A percentile compares a stretch with the other conserved stretches of the same genome.
These are phyloP conservation scores for Lithobates sylvaticus DNA, from an alignment of 2,797 vertebrate species.

Conservation along the genomic window DNA sequence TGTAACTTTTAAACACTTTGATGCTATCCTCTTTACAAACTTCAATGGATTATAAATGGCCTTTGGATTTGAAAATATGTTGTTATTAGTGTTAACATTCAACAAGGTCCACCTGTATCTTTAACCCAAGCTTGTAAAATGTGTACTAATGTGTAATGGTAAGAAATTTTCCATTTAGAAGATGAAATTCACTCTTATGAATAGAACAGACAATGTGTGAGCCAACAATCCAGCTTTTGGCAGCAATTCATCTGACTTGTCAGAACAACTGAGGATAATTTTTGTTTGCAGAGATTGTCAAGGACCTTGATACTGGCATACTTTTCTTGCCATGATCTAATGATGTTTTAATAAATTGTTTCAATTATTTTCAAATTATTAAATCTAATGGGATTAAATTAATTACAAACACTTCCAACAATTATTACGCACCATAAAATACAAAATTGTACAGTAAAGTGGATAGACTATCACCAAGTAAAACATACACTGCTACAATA, in stretches of 20 bases:
- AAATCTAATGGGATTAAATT: neutral
- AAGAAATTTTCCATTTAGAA: constrained; percentile 19
- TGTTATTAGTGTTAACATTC: no score
- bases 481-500: no score
- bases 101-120: no score
- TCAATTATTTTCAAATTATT: neutral
- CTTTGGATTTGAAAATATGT: no score
- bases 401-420: neutral
- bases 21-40: no score
- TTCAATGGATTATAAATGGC: no score
- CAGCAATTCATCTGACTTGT: constrained; percentile 35
- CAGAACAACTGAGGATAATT: constrained; percentile 41
- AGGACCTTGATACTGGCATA: constrained; percentile 25
- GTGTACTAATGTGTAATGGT: no score
- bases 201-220: constrained; percentile 32
- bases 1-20: no score
- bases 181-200: constrained; percentile 28
- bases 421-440: no score
- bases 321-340: constrained; percentile 28
- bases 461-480: no score
- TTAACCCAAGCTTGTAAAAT: neutral
- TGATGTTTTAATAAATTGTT: constrained; percentile 12
- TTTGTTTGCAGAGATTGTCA: constrained; percentile 19
- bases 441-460: no score
- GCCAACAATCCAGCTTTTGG: constrained; percentile 34